Evolutionary conservation across 92 coral and sea anemone genomes (phyloP).

Genomic region (Montipora capitata): DNA sequence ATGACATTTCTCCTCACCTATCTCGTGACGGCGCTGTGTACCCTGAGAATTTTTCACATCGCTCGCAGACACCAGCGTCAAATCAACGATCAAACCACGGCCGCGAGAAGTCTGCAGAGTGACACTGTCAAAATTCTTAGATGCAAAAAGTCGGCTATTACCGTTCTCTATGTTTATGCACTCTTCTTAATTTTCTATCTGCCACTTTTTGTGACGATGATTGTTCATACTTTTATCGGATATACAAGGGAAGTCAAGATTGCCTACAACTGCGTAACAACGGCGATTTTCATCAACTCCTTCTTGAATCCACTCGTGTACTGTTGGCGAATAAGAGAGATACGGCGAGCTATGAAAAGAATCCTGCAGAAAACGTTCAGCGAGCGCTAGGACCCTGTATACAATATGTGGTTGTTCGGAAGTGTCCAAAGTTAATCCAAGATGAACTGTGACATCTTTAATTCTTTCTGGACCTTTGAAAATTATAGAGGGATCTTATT

Average conservation of each 20-base stretch:
- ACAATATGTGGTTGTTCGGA: too few relatives aligned
- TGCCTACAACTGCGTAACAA: slow-evolving; percentile 55
- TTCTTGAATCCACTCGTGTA: slow-evolving; percentile 31
- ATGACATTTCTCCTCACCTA: neutral
- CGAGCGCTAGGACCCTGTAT: too few relatives aligned
- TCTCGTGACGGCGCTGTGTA: slow-evolving; percentile 9
- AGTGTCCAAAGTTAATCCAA: too few relatives aligned
- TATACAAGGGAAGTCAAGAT: slow-evolving; percentile 27
- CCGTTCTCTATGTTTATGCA: slow-evolving; percentile 40
- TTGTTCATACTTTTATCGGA: slow-evolving; percentile 13
- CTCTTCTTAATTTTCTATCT: slow-evolving; percentile 39
- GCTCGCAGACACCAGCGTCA: slow-evolving; percentile 46
- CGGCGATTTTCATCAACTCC: slow-evolving; percentile 40
- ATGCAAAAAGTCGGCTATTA: slow-evolving; percentile 33
- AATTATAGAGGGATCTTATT: too few relatives aligned
- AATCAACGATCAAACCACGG: neutral
- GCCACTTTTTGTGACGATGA: slow-evolving; percentile 13
- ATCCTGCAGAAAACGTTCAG: neutral
- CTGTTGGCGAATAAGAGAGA: slow-evolving; percentile 19
- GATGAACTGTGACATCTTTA: too few relatives aligned
- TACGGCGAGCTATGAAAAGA: neutral
- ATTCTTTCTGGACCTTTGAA: too few relatives aligned
- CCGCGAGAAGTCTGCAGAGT: neutral
- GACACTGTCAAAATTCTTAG: neutral
- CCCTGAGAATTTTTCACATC: slow-evolving; percentile 30